A percentile compares a stretch with the other conserved stretches of the same genome.
Conservation (phyloP, 2,113 vertebrate genomes). For the Gnathonemus longibarbis region DNA sequence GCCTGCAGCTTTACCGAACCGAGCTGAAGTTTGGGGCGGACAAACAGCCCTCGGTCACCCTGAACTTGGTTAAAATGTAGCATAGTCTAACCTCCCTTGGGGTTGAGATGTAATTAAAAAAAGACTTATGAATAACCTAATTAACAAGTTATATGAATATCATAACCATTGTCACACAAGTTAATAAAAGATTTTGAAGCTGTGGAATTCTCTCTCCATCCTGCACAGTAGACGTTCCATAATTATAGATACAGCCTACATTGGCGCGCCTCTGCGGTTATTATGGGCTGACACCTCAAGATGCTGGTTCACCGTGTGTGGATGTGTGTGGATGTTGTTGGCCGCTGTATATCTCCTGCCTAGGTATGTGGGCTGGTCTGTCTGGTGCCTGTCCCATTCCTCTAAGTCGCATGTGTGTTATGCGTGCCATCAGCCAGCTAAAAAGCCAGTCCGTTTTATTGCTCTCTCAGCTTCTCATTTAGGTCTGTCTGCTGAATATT, state of each 20-base stretch:
- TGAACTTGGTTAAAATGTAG: background rate
- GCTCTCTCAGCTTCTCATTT: background rate
- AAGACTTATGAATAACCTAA: slow-evolving; percentile 32
- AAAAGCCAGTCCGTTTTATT: background rate
- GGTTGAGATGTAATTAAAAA: slow-evolving; percentile 43
- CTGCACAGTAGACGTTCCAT: background rate
- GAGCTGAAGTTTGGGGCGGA: background rate
- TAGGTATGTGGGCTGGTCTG: background rate
- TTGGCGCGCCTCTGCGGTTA: background rate
- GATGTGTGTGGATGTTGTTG: background rate
- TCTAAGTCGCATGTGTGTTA: background rate
- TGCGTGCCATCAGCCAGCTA: background rate
- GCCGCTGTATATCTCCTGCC: background rate
- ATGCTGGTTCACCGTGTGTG: background rate
- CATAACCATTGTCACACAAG: background rate
- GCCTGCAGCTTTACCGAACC: background rate
- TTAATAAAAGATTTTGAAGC: background rate
- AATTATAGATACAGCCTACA: background rate
- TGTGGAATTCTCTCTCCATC: background rate
- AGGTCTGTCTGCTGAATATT: background rate
- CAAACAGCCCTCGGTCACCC: background rate
- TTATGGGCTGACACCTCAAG: background rate
- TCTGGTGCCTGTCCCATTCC: background rate
- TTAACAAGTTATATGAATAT: slow-evolving; percentile 31
- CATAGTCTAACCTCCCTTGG: slow-evolving; percentile 19